Base-by-base conservation (phyloP, 2,797 vertebrate genomes). In the Heteromormyrus szaboi region DNA sequence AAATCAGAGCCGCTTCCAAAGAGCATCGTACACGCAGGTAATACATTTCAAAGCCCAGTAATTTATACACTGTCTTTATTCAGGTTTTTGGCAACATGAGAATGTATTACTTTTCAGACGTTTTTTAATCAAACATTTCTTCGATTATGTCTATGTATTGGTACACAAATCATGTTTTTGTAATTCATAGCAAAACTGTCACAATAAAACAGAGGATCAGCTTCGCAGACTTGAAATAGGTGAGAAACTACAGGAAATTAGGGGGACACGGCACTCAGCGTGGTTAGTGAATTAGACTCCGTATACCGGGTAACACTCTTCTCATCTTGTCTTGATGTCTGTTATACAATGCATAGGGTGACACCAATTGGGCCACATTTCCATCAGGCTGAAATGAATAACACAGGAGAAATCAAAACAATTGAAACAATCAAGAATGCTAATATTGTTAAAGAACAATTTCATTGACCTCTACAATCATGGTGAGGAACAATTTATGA, bases 341-440 rank as follows among this genome's bases (percentile, higher is more conserved):
- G 90, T 92, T 92, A 89, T 91, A 91, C 91, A 90, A 89, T 89
- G 91, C 90, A 92, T 85, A 90, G 89, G 11, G 90, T 85, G 90
- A 88, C 90, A 91, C 88, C 89, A 76, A 90, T 88, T 59, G 89
- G 65, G 91, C 90, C 91, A 92, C 90, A 85, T 85, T 85, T 87
- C 90, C 54, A 91, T 53, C n/a, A 41, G 50, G 37, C 56, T 89
- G 72, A 88, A 62, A 83, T 48, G 33, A 88, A 59, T 14, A 89
- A 48, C 54, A 46, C 50, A 62, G 51, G 56, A 59, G 50, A 50
- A 86, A 33, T 50, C 65, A 87, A 72, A 2, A 56, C 5, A 79
- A 89, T 33, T 41, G 12, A 25, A 25, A 68, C n/a, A 1, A 29
- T 29, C 3, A 33, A 44, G 29, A 83, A 44, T 44, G 41, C 29